These are phyloP conservation scores for Synanthedon andrenaeformis DNA, from an alignment of 2,888 invertebrate species.

Conservation along the genomic window DNA sequence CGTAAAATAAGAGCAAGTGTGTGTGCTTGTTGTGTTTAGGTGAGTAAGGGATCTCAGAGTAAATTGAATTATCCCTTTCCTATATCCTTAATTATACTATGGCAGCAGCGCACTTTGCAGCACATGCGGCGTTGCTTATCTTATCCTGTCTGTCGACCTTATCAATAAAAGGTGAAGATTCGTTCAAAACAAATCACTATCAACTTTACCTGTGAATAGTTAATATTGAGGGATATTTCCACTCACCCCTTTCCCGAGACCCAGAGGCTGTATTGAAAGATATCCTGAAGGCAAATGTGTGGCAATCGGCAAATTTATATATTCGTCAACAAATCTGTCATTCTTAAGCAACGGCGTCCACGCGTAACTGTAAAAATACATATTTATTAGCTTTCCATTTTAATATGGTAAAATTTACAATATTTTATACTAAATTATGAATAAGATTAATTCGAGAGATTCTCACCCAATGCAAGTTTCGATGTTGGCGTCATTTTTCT, in stretches of 20 bases:
- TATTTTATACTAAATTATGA: neutral
- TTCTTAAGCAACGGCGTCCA: constrained; percentile 90
- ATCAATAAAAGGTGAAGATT: too few species aligned
- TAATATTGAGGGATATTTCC: too few species aligned
- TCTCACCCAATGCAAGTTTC: constrained; percentile 85
- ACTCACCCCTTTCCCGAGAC: constrained; percentile 90
- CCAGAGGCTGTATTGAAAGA: constrained; percentile 88
- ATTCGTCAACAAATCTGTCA: constrained; percentile 86
- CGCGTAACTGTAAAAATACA: constrained; percentile 71
- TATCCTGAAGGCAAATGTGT: constrained; percentile 91
- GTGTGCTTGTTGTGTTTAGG: too few species aligned
- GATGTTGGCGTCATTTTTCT: constrained; percentile 80
- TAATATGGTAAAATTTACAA: neutral
- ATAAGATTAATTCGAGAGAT: neutral
- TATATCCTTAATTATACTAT: too few species aligned
- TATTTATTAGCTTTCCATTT: neutral
- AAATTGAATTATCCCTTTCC: too few species aligned
- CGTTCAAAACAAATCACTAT: too few species aligned
- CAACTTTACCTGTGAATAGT: too few species aligned
- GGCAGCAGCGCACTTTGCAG: too few species aligned
- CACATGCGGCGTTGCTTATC: too few species aligned
- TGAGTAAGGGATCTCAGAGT: too few species aligned
- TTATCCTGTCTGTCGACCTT: too few species aligned
- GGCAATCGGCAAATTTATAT: constrained; percentile 87
- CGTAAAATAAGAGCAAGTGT: too few species aligned